These are phyloP conservation scores for Nomada fabriciana DNA, from an alignment of 2,888 invertebrate genomes.

Conservation along the genomic window DNA sequence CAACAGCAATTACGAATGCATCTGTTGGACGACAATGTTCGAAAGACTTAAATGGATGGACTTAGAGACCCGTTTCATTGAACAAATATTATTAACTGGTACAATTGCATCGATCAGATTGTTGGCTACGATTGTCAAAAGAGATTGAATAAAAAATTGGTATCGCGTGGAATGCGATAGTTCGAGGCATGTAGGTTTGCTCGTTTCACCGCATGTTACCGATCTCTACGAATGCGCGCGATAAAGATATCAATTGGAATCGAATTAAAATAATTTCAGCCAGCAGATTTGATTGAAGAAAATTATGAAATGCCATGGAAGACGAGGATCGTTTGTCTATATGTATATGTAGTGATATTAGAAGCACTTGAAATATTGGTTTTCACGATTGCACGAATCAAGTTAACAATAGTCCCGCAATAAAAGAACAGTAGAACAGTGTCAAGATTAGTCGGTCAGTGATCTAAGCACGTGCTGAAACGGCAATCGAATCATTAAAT, in stretches of 20 bases:
- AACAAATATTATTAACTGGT: not conserved
- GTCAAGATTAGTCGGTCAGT: constrained; percentile 48
- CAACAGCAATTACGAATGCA: not conserved
- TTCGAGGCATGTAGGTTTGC: too few relatives aligned
- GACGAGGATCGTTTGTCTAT: too few relatives aligned
- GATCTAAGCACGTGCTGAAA: constrained; percentile 38
- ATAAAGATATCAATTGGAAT: too few relatives aligned
- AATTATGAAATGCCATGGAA: too few relatives aligned
- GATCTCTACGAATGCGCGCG: too few relatives aligned
- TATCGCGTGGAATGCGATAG: too few relatives aligned
- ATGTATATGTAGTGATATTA: too few relatives aligned
- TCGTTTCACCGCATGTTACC: too few relatives aligned
- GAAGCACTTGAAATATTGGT: constrained; percentile 5
- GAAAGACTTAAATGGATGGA: not conserved
- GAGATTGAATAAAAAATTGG: not conserved
- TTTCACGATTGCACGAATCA: constrained; percentile 6
- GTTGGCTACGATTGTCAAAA: not conserved
- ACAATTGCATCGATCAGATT: not conserved
- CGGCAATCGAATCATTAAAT: not conserved
- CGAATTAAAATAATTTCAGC: too few relatives aligned
- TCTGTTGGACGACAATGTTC: not conserved
- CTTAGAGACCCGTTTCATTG: not conserved
- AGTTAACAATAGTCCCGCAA: constrained; percentile 15
- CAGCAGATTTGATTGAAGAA: too few relatives aligned
- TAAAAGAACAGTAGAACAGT: constrained; percentile 29